These are phyloP conservation scores for Chalcosyrphus nemorum DNA, from an alignment of 2,888 invertebrate species.

Conservation along the genomic window DNA sequence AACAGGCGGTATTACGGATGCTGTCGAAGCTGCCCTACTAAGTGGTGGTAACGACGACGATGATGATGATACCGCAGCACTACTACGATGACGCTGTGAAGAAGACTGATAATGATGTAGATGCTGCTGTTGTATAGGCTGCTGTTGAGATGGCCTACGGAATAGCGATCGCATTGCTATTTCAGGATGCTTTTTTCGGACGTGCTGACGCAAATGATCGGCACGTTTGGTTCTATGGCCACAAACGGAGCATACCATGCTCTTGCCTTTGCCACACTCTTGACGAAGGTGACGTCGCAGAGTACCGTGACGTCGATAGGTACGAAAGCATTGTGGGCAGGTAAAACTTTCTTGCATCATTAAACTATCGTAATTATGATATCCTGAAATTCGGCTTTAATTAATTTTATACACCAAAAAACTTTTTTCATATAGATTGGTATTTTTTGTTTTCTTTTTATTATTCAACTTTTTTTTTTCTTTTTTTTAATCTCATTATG, in stretches of 20 bases:
- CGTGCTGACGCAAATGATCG: slow-evolving; percentile 83
- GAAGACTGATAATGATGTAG: slow-evolving; percentile 73
- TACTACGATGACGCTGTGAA: slow-evolving; percentile 53
- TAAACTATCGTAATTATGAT: slow-evolving; percentile 73
- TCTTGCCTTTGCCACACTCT: slow-evolving; percentile 84
- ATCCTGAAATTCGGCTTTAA: slow-evolving; percentile 74
- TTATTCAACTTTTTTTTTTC: slow-evolving; percentile 24
- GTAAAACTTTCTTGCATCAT: slow-evolving; percentile 79
- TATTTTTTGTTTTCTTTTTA: slow-evolving; percentile 39
- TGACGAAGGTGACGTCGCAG: slow-evolving; percentile 83
- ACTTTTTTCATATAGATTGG: slow-evolving; percentile 44
- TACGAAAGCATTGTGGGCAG: slow-evolving; percentile 83
- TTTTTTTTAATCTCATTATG: slow-evolving; percentile 71
- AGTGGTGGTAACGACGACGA: slow-evolving; percentile 30
- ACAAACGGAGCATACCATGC: slow-evolving; percentile 83
- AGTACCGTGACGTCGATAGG: slow-evolving; percentile 84
- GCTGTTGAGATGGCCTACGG: slow-evolving; percentile 76
- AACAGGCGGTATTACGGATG: slow-evolving; percentile 38
- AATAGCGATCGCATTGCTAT: slow-evolving; percentile 81
- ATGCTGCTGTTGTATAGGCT: slow-evolving; percentile 75
- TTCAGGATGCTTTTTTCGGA: slow-evolving; percentile 82
- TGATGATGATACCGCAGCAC: slow-evolving; percentile 42
- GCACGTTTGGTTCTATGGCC: slow-evolving; percentile 83
- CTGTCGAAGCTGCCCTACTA: slow-evolving; percentile 31
- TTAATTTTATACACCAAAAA: slow-evolving; percentile 72